These are phyloP conservation scores for Heliornis fulica DNA, from an alignment of 2,113 vertebrate genomes.

Conservation along the genomic window DNA sequence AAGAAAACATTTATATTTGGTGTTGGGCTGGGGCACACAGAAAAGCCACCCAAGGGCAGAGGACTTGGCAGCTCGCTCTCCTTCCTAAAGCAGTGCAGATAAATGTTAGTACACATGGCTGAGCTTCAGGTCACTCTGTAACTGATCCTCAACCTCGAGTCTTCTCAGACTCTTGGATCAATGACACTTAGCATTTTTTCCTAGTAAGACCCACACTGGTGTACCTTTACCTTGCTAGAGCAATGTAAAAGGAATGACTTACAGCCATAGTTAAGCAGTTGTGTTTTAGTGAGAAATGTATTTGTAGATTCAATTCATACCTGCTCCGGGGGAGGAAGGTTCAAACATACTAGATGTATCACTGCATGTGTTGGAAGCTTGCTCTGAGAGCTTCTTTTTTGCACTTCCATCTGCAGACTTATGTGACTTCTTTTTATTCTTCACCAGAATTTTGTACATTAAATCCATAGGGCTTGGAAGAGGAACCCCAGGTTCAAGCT, in stretches of 20 bases:
- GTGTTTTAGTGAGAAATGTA: background rate
- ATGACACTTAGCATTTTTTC: rapidly evolving
- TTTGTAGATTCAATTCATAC: slow-evolving; percentile 62
- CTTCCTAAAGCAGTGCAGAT: background rate
- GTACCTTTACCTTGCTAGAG: background rate
- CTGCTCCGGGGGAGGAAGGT: slow-evolving; percentile 90
- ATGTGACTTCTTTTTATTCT: slow-evolving; percentile 97
- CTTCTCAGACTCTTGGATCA: background rate
- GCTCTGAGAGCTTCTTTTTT: slow-evolving; percentile 94
- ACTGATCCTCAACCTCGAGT: rapidly evolving
- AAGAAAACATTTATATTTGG: background rate
- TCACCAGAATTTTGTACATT: slow-evolving; percentile 96
- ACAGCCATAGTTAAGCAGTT: background rate
- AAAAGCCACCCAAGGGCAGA: background rate
- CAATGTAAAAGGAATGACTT: background rate
- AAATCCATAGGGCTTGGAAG: slow-evolving; percentile 94
- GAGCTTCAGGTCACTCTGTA: background rate
- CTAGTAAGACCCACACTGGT: background rate
- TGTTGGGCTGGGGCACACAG: background rate
- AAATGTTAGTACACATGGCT: background rate
- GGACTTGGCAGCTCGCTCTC: background rate
- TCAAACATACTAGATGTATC: slow-evolving; percentile 94
- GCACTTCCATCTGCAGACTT: slow-evolving; percentile 87
- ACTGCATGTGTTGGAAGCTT: slow-evolving; percentile 91
- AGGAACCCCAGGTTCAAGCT: slow-evolving; percentile 89